Evolutionary conservation across 2,888 invertebrate genomes (phyloP), one percentile per base, ranked within the genome.

Genomic region (Parochlus steinenii): DNA sequence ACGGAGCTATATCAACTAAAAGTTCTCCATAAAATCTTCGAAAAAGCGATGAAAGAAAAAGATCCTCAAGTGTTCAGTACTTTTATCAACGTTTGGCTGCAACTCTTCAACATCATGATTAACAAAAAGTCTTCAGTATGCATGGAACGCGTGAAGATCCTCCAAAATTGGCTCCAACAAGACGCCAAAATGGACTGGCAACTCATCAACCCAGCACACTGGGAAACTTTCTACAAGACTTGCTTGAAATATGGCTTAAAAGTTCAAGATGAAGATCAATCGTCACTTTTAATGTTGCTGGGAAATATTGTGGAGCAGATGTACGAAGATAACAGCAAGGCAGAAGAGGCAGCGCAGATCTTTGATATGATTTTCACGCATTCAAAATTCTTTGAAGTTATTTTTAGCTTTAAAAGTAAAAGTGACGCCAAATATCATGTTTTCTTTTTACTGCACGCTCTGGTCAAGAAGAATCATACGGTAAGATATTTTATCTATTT

Each of bases 321-420:
- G 14, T 74, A 73, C 44, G 47, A 47, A 16, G 58, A 67, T 33
- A 62, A 63, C 22, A 51, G 57, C 4, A 61, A 64, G 26, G 58
- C 69, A 12, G 58, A 63, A 14, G 58, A 60, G 31, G 55, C 61
- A 1, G 58, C 56, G 31, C 63, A 65, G 14, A 53, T 80, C 6
- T 74, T 79, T 44, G 77, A 80, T 41, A 77, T 82, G 77, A 66
- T 74, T 7, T 67, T 70, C 4, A 71, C 75, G 0, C 82, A 85
- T 58, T 82, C 83, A 0, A 74, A 78, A 47, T 82, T 82, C 51
- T 55, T 76, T 31, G 74, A 75, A 43, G 65, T 76, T 5, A 67
- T 80, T 54, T 51, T 82, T 12, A 67, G 65, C 40, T 54, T 60
- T 33, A 44, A 39, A 23, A 55, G 57, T 39, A 56, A 60, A 36